Evolutionary conservation across 2,113 vertebrate species (phyloP).

Genomic region (Galemys pyrenaicus): DNA sequence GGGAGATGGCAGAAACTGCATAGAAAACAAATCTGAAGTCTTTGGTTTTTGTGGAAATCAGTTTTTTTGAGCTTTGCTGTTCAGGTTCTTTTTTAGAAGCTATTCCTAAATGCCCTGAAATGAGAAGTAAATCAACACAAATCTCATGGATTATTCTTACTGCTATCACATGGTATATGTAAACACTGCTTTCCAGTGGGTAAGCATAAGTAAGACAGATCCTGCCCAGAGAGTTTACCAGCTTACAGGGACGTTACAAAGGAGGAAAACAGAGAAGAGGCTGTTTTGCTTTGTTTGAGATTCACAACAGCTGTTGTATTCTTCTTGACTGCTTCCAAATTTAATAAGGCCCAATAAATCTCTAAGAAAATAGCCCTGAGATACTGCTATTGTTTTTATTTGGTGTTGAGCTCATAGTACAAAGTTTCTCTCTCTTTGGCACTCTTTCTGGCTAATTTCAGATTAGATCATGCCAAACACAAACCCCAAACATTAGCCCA

Average conservation of each 20-base stretch:
- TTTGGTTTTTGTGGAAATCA: conserved; percentile 37
- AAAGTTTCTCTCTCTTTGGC: not conserved
- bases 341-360: conserved; percentile 78
- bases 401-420: conserved; percentile 36
- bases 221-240: conserved; percentile 35
- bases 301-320: conserved; percentile 82
- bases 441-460: conserved; percentile 66
- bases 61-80: conserved; percentile 11
- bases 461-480: conserved; percentile 53
- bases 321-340: conserved; percentile 81
- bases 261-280: conserved; percentile 74
- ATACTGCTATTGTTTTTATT: conserved; percentile 58
- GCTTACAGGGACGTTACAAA: conserved; percentile 47
- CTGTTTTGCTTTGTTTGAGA: conserved; percentile 78
- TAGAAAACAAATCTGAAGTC: not conserved
- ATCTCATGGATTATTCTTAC: conserved; percentile 47
- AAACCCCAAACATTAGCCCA: conserved; percentile 45
- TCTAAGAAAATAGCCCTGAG: conserved; percentile 75
- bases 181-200: conserved; percentile 50
- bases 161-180: not conserved
- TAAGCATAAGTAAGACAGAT: conserved; percentile 29
- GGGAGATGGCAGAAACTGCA: not conserved
- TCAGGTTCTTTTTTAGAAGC: not conserved
- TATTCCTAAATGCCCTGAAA: conserved; percentile 37
- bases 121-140: conserved; percentile 58